These are phyloP conservation scores for Coracias cyanogaster DNA, from an alignment of 2,797 vertebrate species.

Conservation along the genomic window DNA sequence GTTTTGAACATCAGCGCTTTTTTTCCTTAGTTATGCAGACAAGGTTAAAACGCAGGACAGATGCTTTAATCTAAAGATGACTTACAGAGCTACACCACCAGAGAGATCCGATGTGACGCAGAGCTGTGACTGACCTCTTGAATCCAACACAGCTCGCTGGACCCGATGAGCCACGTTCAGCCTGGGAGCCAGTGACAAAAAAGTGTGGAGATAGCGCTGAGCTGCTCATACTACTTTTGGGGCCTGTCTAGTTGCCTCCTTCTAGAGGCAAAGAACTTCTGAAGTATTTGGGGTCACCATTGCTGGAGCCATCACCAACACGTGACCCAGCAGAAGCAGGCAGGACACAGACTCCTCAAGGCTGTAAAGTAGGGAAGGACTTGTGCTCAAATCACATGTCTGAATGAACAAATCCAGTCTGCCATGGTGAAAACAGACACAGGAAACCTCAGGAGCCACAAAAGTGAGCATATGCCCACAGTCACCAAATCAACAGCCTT, in stretches of 20 bases:
- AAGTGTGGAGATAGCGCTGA: not conserved
- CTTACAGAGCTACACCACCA: not conserved
- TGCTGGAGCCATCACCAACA: not conserved
- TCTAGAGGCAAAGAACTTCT: not conserved
- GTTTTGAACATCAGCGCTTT: not conserved
- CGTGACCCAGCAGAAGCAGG: not conserved
- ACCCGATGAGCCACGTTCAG: fast-evolving
- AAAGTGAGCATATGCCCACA: not conserved
- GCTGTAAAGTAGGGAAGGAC: not conserved
- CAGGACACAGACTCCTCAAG: not conserved
- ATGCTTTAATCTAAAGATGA: not conserved
- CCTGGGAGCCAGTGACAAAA: not conserved
- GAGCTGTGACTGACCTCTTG: not conserved
- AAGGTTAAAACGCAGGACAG: not conserved
- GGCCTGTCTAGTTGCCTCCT: not conserved
- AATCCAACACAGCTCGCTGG: not conserved
- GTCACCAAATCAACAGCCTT: not conserved
- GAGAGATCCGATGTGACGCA: not conserved
- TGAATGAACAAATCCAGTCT: not conserved
- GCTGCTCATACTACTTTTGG: not conserved
- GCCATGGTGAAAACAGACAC: not conserved
- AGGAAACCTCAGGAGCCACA: not conserved
- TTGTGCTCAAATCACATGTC: not conserved
- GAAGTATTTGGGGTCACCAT: not conserved
- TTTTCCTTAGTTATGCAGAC: not conserved